Percentiles rank a stretch among this genome's conserved stretches.
Conservation (phyloP, 2,888 invertebrate genomes). For the Augiades crinisus region DNA sequence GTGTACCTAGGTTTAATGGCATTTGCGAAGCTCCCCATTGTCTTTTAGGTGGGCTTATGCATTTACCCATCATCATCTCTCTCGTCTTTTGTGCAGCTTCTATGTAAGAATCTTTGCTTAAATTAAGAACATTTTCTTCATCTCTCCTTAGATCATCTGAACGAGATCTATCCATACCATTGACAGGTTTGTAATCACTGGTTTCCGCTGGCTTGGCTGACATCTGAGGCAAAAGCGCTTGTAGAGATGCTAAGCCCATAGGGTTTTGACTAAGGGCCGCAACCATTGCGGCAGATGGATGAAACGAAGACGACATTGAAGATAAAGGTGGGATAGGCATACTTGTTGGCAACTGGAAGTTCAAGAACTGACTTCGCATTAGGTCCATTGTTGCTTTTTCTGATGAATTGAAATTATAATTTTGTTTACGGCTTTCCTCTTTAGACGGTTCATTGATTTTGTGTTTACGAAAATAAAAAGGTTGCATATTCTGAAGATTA, state of each 20-base stretch:
- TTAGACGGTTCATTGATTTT: constrained; percentile 60
- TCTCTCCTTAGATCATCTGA: constrained; percentile 56
- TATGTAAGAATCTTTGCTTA: constrained; percentile 70
- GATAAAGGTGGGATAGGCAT: constrained; percentile 82
- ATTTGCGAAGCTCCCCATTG: constrained; percentile 89
- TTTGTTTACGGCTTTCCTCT: constrained; percentile 73
- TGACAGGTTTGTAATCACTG: constrained; percentile 63
- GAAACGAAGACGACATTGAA: constrained; percentile 75
- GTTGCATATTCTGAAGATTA: constrained; percentile 96
- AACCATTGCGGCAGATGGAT: constrained; percentile 84
- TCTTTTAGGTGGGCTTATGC: constrained; percentile 88
- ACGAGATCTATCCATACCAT: constrained; percentile 47
- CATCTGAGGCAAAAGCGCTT: constrained; percentile 83
- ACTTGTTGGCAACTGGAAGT: constrained; percentile 78
- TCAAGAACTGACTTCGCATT: constrained; percentile 84
- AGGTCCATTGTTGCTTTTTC: constrained; percentile 80
- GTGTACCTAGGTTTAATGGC: constrained; percentile 92
- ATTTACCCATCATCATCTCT: constrained; percentile 82
- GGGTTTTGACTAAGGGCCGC: constrained; percentile 82
- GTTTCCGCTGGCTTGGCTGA: constrained; percentile 71
- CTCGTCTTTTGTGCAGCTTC: constrained; percentile 66
- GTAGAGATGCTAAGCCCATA: constrained; percentile 83
- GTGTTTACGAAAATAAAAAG: constrained; percentile 93
- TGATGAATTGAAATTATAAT: constrained; percentile 52
- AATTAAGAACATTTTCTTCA: constrained; percentile 69